Conservation (phyloP, 2,797 vertebrate genomes). For the Huso huso region DNA sequence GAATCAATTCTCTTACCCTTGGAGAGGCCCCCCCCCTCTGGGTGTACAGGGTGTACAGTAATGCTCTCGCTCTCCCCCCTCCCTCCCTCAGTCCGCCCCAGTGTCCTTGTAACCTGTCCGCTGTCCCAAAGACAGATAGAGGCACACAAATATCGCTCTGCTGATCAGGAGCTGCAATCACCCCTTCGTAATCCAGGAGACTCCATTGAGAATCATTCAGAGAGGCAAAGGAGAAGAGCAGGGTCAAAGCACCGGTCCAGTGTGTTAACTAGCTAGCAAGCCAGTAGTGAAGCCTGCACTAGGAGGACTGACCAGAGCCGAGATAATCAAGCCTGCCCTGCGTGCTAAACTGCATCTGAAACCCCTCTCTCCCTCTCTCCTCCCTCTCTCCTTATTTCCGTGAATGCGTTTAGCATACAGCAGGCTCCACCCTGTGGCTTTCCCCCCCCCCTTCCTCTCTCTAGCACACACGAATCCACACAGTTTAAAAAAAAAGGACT, state of each 20-base stretch:
- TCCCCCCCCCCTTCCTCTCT: conserved; percentile 17
- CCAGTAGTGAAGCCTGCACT: too few relatives aligned
- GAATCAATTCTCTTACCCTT: too few relatives aligned
- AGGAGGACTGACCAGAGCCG: too few relatives aligned
- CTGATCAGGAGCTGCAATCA: conserved; percentile 10
- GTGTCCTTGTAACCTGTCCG: conserved; percentile 32
- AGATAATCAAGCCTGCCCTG: conserved; percentile 20
- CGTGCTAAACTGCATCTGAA: conserved; percentile 42
- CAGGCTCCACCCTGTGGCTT: conserved; percentile 60
- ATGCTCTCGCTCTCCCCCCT: conserved; percentile 3
- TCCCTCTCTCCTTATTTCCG: background rate
- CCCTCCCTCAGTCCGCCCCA: background rate
- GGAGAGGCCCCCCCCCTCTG: too few relatives aligned
- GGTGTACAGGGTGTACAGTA: background rate
- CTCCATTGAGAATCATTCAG: background rate
- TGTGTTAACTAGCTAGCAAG: too few relatives aligned
- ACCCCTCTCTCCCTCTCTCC: conserved; percentile 20
- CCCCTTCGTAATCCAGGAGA: background rate
- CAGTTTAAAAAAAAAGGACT: background rate
- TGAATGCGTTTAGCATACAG: conserved; percentile 31
- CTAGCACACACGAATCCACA: background rate
- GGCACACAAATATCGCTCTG: conserved; percentile 9
- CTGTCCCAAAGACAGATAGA: too few relatives aligned
- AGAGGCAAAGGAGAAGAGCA: background rate
- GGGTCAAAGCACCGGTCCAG: background rate